Base-by-base conservation (phyloP, 2,888 invertebrate species). In the Ennomos erosarius region DNA sequence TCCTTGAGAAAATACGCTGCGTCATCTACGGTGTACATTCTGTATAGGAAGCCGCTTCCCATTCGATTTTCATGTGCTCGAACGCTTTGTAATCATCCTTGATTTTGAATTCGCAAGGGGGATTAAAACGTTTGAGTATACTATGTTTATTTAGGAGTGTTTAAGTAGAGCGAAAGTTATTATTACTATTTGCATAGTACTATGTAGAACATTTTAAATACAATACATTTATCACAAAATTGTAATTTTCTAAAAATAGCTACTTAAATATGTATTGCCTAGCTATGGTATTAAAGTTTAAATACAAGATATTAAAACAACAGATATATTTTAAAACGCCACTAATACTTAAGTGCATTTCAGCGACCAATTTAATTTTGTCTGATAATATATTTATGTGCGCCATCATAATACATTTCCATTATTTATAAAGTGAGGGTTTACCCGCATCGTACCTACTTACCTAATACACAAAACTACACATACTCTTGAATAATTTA, bases 1-100 rank as follows among this genome's bases (percentile, higher is more conserved):
- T 81, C 81, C 75, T 78, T 82, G 76, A 73, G 82, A 83, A 85
- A 87, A 86, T 81, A 82, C 81, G 80, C 74, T 69, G 70, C 82
- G 79, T 82, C 82, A 84, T 84, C 76, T 75, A 73, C 38, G 75
- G 83, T 82, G 81, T 85, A 75, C 65, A 57, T 40, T 26, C 55
- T 47, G 53, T 75, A 67, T 68, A 76, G 76, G 71, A 74, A 78
- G 75, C 76, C 73, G 75, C 4, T 80, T 84, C 82, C 74, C 79
- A 83, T 86, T 85, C 81, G 82, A 84, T 86, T 85, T 87, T 88
- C 81, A 85, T 88, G 86, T 83, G 77, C 81, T 81, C 73, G 72
- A 82, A 82, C 73, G 82, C 82, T 82, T 82, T 79, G 82, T 83
- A 80, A 83, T 82, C 78, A 81, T 81, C 80, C 66, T 72, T 73